Conservation (phyloP, 2,113 vertebrate species). For the Pavo muticus region DNA sequence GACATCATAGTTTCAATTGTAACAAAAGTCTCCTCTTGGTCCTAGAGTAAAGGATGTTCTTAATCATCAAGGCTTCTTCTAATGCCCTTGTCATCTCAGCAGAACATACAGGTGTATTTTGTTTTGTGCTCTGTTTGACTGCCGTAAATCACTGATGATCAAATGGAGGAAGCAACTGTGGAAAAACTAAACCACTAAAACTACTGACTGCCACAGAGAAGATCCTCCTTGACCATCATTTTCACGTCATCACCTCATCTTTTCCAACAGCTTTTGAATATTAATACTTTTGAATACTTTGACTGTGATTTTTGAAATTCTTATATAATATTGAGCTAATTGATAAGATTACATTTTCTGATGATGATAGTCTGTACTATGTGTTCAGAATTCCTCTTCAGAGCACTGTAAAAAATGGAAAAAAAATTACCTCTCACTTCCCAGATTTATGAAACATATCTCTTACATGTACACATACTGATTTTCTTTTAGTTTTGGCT, state of each 20-base stretch:
- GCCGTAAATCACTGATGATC: neutral
- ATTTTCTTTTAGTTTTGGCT: neutral
- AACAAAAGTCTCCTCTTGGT: neutral
- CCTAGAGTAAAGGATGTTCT: neutral
- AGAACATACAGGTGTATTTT: neutral
- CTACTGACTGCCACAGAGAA: neutral
- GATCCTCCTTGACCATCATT: neutral
- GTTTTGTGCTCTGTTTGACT: neutral
- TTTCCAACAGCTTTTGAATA: neutral
- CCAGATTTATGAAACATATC: neutral
- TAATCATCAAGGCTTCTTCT: neutral
- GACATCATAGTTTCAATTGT: neutral
- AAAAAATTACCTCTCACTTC: neutral
- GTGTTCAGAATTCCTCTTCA: neutral
- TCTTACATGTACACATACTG: neutral
- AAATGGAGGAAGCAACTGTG: neutral
- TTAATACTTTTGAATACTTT: neutral
- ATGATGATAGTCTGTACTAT: neutral
- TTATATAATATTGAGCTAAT: neutral
- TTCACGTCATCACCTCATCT: neutral
- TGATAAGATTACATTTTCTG: neutral
- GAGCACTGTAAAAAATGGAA: neutral
- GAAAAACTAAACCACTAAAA: neutral
- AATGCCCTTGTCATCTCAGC: neutral
- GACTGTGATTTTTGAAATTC: neutral